Evolutionary conservation across 2,113 vertebrate species (phyloP), one percentile per base, ranked within the genome.

Genomic region (Mesocricetus auratus): DNA sequence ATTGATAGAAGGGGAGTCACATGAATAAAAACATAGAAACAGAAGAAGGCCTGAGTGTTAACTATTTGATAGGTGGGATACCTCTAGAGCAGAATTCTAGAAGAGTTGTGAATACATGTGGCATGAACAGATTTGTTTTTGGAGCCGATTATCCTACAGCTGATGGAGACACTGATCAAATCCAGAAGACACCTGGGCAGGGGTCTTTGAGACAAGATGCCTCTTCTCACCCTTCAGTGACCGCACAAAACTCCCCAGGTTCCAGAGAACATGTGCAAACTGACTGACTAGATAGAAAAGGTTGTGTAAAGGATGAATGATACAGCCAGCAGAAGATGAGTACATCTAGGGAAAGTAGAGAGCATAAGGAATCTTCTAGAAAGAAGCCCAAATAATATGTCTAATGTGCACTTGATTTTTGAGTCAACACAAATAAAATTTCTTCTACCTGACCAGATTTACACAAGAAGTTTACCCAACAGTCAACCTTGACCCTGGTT

Each of bases 371-470:
- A 39, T 73, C 19, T 73, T 73, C 36, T n/a, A 73, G 69, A 22
- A 73, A 39, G 36, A 4, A 39, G 36, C 36, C 36, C n/a, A 39
- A 39, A 73, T 22, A 73, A 3, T 21, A 39, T 21, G 69, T 39
- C 69, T 73, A 73, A 39, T 39, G n/a, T 73, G 69, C n/a, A 22
- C n/a, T 39, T 69, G 33, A 2, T 16, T 69, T 69, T n/a, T 71
- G 33, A 71, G 17, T 71, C 7, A 71, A 71, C 68, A 71, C 36
- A 71, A n/a, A 69, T 19, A 16, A 19, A n/a, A 62, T 74, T 78
- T 91, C 74, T 68, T 90, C 19, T 16, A 13, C 33, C 19, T 85
- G 39, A n/a, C n/a, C 53, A 92, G 60, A 42, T 62, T 94, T 96
- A 68, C 5, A 68, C 4, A 94, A 94, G 69, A 73, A 73, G 8